A percentile compares a stretch with the other conserved stretches of the same genome.
Conservation (phyloP, 1,140 invertebrate species). For the Aphaenogaster floridana region DNA sequence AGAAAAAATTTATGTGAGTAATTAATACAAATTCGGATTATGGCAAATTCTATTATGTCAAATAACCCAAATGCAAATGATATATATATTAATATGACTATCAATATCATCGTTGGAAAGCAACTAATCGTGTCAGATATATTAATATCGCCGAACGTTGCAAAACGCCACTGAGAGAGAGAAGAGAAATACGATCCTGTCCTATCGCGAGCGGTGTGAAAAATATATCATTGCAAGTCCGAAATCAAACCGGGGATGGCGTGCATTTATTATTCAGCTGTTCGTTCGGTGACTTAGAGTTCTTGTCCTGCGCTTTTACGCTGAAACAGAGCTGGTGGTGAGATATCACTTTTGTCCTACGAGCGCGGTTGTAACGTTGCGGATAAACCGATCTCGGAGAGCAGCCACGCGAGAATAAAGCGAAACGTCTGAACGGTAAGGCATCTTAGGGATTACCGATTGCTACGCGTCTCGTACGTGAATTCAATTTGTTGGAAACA, state of each 20-base stretch:
- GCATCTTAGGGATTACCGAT: slow-evolving; percentile 42
- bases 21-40: not conserved
- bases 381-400: slow-evolving; percentile 44
- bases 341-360: slow-evolving; percentile 53
- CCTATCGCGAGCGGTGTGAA: not conserved
- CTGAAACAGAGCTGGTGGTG: slow-evolving; percentile 26
- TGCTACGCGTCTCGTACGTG: slow-evolving; percentile 3
- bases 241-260: slow-evolving; percentile 37
- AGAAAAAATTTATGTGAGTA: not conserved
- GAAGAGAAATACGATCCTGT: slow-evolving; percentile 15
- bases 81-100: not conserved
- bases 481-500: slow-evolving; percentile 38
- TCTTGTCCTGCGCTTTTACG: slow-evolving; percentile 51
- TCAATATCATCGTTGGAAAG: not conserved
- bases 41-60: too few species aligned
- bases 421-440: slow-evolving; percentile 6
- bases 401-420: slow-evolving; percentile 31
- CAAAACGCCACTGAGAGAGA: not conserved
- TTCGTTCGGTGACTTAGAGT: slow-evolving; percentile 42
- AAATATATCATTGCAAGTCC: slow-evolving; percentile 36
- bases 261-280: slow-evolving; percentile 55
- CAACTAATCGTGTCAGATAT: not conserved
- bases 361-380: slow-evolving; percentile 18
- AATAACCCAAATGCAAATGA: not conserved
- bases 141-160: slow-evolving; percentile 15